Base-by-base conservation (phyloP, 1,140 invertebrate genomes). In the Drosophila micromelanica region DNA sequence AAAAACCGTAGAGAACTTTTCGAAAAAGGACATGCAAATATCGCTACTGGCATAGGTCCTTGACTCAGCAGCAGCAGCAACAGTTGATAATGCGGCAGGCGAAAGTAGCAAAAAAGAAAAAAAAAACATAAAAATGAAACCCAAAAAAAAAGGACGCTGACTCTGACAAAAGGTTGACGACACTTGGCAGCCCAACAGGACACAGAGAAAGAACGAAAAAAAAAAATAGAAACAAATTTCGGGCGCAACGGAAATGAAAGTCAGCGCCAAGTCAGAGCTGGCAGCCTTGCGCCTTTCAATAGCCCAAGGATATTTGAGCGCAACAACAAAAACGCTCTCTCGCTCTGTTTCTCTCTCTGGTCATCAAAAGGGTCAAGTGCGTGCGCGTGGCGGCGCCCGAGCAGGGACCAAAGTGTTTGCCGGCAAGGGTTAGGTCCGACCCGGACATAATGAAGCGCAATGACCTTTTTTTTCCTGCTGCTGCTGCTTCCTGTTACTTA, bases 291-390 rank as follows among this genome's bases (percentile, higher is more conserved):
- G 60, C 45, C 49, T 62, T 72, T 65, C 27, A 49, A 48, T 76
- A 71, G 46, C 80, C 72, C 65, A 85, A 85, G 79, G 78, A 87
- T 70, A 77, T 78, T 84, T 59, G 62, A 15, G 64, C 20, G 37
- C 27, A 27, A 59, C 42, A 61, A 42, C 56, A 46, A 48, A 46
- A 3, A 3, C 17, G 15, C 12, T 12, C 13, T 13, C n/a, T 42
- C 11, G n/a, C 13, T 35, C 15, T 55, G 11, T 23, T 17, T 17
- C 17, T 17, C 20, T 35, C 8, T 17, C 23, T 13, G 1, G 48
- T 9, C 23, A n/a, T 17, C 59, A 45, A 82, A 87, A 87, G 75
- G 82, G 82, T 87, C 82, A 87, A 87, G 82, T 89, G 84, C 72
- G 84, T 70, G 61, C 76, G 82, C 75, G 82, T 87, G 82, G 64